Evolutionary conservation across 2,797 vertebrate genomes (phyloP), one percentile per base, ranked within the genome.

Genomic region (Falco columbarius): DNA sequence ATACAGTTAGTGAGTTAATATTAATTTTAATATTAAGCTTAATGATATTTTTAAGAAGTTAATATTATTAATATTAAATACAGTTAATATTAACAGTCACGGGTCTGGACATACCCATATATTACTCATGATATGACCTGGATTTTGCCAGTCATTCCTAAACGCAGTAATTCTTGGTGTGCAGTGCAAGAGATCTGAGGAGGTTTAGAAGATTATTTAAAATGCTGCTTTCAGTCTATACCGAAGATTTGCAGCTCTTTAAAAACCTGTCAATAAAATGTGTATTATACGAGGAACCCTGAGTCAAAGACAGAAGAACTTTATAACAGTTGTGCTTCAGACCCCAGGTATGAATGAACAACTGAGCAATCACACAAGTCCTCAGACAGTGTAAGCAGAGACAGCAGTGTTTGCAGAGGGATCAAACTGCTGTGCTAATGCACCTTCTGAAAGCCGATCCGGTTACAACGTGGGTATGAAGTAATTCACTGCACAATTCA

Each of bases 201-300:
- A 67, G 40, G 36, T 91, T 94, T 92, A 79, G 34, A 71, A 30
- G 46, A 86, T 77, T 91, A 79, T 90, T 90, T 88, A 84, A 96
- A 96, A 95, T 90, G 24, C 56, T 95, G 34, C 89, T 94, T 47
- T 74, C 34, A 94, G 72, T 17, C 36, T 67, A 47, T 38, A 56
- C 22, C 56, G 82, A 80, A 63, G 42, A 73, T 92, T 93, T 95
- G 38, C 40, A 93, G 52, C 38, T 85, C 55, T 93, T 95, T 90
- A 58, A 94, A 96, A 96, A 44, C 38, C 7, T 58, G 38, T 89
- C 16, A 76, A 52, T 88, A 89, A 93, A 90, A 52, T 47, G 40
- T 55, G 14, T 55, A 21, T 74, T 87, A 40, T n/a, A 74, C 92
- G 67, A 66, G 26, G 58, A 93, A 65, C 8, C 20, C n/a, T 55